These are phyloP conservation scores for Aurelia sp. DNA, from an alignment of 30 jellyfish, hydroid and myxozoan genomes.

Conservation along the genomic window DNA sequence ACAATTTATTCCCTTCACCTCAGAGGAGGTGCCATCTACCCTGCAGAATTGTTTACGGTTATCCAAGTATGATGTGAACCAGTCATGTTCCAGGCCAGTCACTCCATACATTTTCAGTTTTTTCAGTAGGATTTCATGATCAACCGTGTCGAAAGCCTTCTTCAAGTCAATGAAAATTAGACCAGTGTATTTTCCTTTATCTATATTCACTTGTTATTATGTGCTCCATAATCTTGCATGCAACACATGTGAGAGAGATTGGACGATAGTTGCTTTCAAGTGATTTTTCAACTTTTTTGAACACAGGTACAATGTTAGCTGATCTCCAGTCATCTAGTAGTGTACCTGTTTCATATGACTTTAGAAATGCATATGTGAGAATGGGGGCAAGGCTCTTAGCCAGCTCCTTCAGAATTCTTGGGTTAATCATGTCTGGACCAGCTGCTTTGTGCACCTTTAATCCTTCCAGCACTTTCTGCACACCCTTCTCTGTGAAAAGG, in stretches of 20 bases:
- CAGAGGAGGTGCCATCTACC: no score
- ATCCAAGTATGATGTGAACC: no score
- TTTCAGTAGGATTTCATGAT: no score
- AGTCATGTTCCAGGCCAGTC: no score
- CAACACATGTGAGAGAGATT: slow-evolving; percentile 18
- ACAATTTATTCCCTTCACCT: no score
- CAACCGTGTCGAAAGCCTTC: no score
- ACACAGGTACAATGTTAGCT: slow-evolving; percentile 18
- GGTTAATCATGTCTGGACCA: slow-evolving; percentile 25
- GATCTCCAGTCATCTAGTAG: neutral
- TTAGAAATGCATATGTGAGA: neutral
- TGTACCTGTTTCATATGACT: slow-evolving; percentile 8
- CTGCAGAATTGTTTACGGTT: no score
- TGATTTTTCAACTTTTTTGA: slow-evolving; percentile 2
- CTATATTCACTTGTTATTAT: slow-evolving; percentile 28
- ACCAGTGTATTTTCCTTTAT: no score
- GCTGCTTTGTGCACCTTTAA: slow-evolving; percentile 28
- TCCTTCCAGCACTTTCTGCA: slow-evolving; percentile 23
- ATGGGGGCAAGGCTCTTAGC: slow-evolving; percentile 23
- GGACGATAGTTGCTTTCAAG: slow-evolving; percentile 25
- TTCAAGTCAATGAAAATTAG: no score
- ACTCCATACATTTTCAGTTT: no score
- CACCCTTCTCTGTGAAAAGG: slow-evolving; percentile 12
- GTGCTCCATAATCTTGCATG: slow-evolving; percentile 31
- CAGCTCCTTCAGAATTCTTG: slow-evolving; percentile 26